Conservation (phyloP, 2,888 invertebrate genomes). For the Drosophila subquinaria region DNA sequence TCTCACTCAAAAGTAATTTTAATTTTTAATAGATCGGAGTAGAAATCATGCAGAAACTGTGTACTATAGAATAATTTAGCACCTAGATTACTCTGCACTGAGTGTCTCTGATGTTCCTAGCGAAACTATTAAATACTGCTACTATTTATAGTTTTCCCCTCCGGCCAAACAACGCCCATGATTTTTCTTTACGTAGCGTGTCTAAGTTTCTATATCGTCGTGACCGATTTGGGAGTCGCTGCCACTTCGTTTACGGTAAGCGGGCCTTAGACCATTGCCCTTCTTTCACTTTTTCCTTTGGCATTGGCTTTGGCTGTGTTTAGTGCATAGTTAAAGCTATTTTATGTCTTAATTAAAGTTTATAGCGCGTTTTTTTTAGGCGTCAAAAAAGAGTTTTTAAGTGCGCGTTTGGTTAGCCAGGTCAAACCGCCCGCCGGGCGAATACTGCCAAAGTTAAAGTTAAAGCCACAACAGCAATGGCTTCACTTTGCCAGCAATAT, state of each 20-base stretch:
- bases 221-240: constrained; percentile 42
- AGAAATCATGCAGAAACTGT: neutral
- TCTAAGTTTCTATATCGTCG: constrained; percentile 39
- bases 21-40: too few relatives aligned
- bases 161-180: neutral
- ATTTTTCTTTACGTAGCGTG: constrained; percentile 45
- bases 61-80: neutral
- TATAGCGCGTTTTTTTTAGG: constrained; percentile 75
- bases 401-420: constrained; percentile 62
- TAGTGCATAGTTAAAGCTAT: constrained; percentile 74
- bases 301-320: constrained; percentile 38
- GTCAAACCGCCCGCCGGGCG: constrained; percentile 51
- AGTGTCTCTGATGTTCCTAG: neutral
- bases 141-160: constrained; percentile 11
- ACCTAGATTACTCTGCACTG: neutral
- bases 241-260: constrained; percentile 42
- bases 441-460: constrained; percentile 9
- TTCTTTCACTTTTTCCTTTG: constrained; percentile 51
- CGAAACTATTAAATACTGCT: neutral
- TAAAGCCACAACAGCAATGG: constrained; percentile 1
- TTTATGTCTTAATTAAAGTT: constrained; percentile 84
- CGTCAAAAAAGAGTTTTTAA: constrained; percentile 72
- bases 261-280: constrained; percentile 46
- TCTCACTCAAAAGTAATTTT: too few relatives aligned
- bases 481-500: constrained; percentile 44